Percentiles rank a stretch among this genome's conserved stretches.
phyloP scores from a whole-genome alignment of 2,113 vertebrate species.

The Columba janthina region DNA sequence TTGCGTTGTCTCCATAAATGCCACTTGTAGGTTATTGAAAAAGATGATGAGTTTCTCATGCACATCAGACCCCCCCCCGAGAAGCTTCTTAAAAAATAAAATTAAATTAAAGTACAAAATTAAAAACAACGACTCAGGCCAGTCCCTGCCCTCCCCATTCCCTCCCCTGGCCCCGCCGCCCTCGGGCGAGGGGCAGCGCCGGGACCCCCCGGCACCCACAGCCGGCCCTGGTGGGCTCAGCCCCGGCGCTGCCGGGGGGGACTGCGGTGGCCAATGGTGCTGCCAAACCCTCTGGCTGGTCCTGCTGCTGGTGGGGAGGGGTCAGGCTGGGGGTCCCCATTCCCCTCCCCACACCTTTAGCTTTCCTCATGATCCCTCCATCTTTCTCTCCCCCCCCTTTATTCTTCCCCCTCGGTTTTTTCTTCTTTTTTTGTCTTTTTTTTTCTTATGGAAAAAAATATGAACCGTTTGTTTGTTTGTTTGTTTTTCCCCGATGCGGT shows the following conservation, averaged over 20 bases:
- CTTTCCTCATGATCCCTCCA: background rate
- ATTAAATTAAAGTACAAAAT: constrained; percentile 86
- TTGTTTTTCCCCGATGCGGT: constrained; percentile 75
- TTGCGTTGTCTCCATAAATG: constrained; percentile 87
- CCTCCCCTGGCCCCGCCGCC: background rate
- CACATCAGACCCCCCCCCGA: constrained; percentile 87
- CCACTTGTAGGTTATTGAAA: constrained; percentile 85
- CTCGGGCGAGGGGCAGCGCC: constrained; percentile 60
- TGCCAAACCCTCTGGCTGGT: background rate
- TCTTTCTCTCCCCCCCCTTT: background rate
- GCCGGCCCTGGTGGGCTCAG: constrained; percentile 52
- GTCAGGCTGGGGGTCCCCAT: constrained; percentile 36
- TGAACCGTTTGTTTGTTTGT: constrained; percentile 14
- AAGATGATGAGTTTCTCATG: constrained; percentile 89
- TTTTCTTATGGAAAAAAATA: constrained; percentile 61
- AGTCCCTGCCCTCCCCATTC: background rate
- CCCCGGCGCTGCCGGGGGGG: background rate
- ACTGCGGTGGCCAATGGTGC: background rate
- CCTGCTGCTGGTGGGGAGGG: background rate
- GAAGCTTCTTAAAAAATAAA: constrained; percentile 87
- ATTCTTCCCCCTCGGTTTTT: background rate
- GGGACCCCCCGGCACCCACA: constrained; percentile 51
- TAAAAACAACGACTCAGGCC: constrained; percentile 79
- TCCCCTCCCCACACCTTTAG: background rate
- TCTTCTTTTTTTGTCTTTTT: constrained; percentile 49